A percentile compares a stretch with the other conserved stretches of the same genome.
phyloP scores from a whole-genome alignment of 2,888 invertebrate species.

The Drosophila bunnanda region DNA sequence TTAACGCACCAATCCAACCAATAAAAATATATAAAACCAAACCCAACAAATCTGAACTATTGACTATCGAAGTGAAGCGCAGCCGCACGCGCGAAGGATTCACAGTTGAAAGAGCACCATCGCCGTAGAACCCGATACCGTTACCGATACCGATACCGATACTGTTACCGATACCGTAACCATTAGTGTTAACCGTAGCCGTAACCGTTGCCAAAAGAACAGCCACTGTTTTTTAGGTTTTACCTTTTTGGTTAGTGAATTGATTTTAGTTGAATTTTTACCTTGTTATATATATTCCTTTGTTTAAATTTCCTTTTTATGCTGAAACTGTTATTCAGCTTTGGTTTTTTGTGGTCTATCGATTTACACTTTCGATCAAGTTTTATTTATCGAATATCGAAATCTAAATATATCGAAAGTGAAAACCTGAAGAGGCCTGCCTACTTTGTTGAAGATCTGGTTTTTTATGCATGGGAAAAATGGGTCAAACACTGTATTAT shows the following conservation, averaged over 20 bases:
- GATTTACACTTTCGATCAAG: not conserved
- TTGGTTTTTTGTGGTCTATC: conserved; percentile 12
- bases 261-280: conserved; percentile 34
- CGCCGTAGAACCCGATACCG: conserved; percentile 78
- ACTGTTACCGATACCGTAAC: conserved; percentile 33
- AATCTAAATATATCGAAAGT: not conserved
- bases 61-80: conserved; percentile 87
- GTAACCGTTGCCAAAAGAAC: conserved; percentile 53
- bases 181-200: conserved; percentile 35
- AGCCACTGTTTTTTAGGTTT: conserved; percentile 58
- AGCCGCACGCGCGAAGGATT: conserved; percentile 91
- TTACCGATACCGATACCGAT: conserved; percentile 26
- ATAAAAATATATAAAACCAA: conserved; percentile 53
- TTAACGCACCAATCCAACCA: conserved; percentile 68
- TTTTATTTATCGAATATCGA: not conserved
- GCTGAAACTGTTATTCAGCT: conserved; percentile 32
- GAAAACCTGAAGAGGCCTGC: not conserved
- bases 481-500: not conserved
- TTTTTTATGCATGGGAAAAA: conserved; percentile 11
- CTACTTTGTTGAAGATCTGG: conserved; percentile 9
- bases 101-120: conserved; percentile 87
- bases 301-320: conserved; percentile 27
- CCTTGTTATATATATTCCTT: conserved; percentile 18
- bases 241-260: conserved; percentile 67
- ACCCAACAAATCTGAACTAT: conserved; percentile 30